Conservation (phyloP, 2,888 invertebrate genomes). For the Charanyca ferruginea region DNA sequence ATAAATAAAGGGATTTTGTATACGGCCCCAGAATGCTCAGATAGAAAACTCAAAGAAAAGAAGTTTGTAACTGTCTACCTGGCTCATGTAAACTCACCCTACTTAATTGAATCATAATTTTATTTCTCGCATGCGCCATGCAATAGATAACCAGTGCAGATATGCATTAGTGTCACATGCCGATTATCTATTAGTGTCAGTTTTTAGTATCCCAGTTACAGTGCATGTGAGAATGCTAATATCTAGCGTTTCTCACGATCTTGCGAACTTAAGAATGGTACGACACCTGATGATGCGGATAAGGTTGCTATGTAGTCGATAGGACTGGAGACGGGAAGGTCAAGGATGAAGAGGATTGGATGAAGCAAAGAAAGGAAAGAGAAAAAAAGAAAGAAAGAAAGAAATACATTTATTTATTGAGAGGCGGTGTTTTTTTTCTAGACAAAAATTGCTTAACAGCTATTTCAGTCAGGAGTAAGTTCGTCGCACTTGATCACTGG, state of each 20-base stretch:
- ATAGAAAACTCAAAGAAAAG: not conserved
- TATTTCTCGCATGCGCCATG: conserved; percentile 20
- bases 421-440: too few species aligned
- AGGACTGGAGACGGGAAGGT: conserved; percentile 27
- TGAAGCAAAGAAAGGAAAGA: too few species aligned
- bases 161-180: conserved; percentile 28
- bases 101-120: not conserved
- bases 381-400: too few species aligned
- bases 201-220: conserved; percentile 46
- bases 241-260: conserved; percentile 56
- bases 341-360: conserved; percentile 15
- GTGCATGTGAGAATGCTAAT: conserved; percentile 54
- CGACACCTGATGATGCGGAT: conserved; percentile 45
- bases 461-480: too few species aligned
- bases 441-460: too few species aligned
- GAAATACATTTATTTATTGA: too few species aligned
- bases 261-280: conserved; percentile 31
- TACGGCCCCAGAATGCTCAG: too few species aligned
- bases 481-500: too few species aligned
- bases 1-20: too few species aligned
- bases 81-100: not conserved
- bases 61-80: not conserved
- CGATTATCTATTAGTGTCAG: conserved; percentile 58
- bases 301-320: conserved; percentile 24
- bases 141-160: not conserved